phyloP scores from a whole-genome alignment of 1,140 invertebrate genomes.

The Xylocopa sonorina region DNA sequence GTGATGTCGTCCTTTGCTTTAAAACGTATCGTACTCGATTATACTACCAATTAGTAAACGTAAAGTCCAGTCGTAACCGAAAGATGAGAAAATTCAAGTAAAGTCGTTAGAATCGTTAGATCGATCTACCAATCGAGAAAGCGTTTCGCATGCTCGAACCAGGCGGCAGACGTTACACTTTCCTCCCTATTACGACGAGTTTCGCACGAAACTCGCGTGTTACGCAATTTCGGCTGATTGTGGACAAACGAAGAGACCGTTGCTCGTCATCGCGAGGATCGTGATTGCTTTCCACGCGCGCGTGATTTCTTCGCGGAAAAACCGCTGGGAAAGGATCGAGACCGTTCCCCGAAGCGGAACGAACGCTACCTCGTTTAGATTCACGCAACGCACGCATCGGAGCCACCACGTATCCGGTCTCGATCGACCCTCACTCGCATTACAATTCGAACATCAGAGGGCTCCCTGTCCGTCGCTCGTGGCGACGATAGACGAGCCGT shows the following conservation, averaged over 20 bases:
- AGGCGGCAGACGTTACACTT: conserved; percentile 39
- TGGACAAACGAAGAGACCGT: neutral
- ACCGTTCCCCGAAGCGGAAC: conserved; percentile 19
- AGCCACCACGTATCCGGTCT: conserved; percentile 48
- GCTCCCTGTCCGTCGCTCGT: neutral
- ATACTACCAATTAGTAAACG: too few relatives aligned
- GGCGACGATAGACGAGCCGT: neutral
- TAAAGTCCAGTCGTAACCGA: too few relatives aligned
- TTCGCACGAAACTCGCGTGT: conserved; percentile 31
- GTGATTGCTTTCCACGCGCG: neutral
- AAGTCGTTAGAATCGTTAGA: too few relatives aligned
- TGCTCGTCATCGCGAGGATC: neutral
- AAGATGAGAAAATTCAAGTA: too few relatives aligned
- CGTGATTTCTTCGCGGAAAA: conserved; percentile 29
- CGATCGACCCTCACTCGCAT: conserved; percentile 44
- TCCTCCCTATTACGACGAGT: conserved; percentile 13
- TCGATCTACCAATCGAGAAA: conserved; percentile 5
- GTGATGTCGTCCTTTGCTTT: too few relatives aligned
- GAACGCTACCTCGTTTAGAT: conserved; percentile 54
- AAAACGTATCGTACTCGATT: too few relatives aligned
- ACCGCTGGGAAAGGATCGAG: neutral
- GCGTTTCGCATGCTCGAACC: neutral
- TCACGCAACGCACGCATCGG: conserved; percentile 36
- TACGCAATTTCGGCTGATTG: neutral
- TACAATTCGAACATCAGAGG: neutral